Evolutionary conservation across 2,113 vertebrate species (phyloP), one percentile per base, ranked within the genome.

Genomic region (Ahaetulla prasina): DNA sequence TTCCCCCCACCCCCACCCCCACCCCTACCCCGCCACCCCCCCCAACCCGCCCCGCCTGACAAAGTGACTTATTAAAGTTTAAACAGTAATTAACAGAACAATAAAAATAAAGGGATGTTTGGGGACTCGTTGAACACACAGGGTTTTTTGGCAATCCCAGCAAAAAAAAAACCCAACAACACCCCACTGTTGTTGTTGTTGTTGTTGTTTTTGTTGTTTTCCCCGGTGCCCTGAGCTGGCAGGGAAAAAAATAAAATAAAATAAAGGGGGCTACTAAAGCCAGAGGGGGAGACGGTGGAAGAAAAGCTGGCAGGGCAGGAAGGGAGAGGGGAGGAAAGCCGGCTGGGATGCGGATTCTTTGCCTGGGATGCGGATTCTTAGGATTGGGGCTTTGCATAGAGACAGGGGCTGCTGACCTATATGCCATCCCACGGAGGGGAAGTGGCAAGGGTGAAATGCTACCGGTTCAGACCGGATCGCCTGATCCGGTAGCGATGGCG

Each of bases 11-110:
- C 98, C 12, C 5, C 10, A 1, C 25, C 2, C 0, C 3, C 55
- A 25, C 54, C 4, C 50, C 10, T 4, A 8, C 25, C 96, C 86
- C 97, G 98, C 98, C 98, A 52, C 12, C 5, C 60, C 1, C 25
- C 8, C 1, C 3, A 9, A 27, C 22, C 1, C 60, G 1, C 60
- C 97, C 97, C 1, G 35, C 35, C 68, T 98, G 97, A 98, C 98
- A 97, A 97, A 98, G 97, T 98, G 98, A 98, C 98, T 98, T 98
- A 98, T 98, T 98, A 98, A 98, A 98, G 97, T 98, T 98, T 98
- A 98, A 98, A 98, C 98, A 98, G 98, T 98, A 98, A 98, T 98
- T 98, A 98, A 98, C 98, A 98, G 97, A 98, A 98, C 98, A 98
- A 98, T 98, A 98, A 98, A 98, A 98, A 98, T 98, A 98, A 98